Conservation (phyloP, 2,888 invertebrate genomes). For the Mesorhabditis spiculigera region DNA sequence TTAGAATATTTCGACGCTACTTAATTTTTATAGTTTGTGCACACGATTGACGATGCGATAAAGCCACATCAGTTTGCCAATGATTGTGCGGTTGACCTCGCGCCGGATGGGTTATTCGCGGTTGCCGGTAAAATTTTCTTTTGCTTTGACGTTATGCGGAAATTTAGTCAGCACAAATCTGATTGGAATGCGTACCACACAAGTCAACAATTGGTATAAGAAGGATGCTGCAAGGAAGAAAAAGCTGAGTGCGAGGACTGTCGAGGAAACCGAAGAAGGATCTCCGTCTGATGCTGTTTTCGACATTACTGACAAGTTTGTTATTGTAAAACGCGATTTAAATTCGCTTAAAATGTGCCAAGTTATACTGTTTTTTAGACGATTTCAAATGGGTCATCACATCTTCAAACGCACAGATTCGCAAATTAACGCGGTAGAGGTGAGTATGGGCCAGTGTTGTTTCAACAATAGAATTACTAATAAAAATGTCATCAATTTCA, state of each 20-base stretch:
- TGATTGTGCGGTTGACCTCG: constrained; percentile 32
- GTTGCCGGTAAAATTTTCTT: constrained; percentile 16
- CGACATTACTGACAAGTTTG: not conserved
- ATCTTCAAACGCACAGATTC: not conserved
- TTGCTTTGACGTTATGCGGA: not conserved
- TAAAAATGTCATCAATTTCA: not conserved
- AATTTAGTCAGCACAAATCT: not conserved
- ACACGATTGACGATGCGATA: not conserved
- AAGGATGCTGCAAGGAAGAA: not conserved
- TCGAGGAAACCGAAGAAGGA: not conserved
- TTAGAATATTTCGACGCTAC: not conserved
- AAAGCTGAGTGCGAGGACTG: not conserved
- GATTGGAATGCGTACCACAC: not conserved
- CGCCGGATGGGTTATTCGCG: constrained; percentile 35
- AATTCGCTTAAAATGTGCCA: not conserved
- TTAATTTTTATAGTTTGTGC: not conserved
- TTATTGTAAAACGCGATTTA: not conserved
- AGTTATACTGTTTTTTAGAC: not conserved
- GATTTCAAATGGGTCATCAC: not conserved
- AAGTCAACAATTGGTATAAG: not conserved
- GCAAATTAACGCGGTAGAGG: too few species aligned
- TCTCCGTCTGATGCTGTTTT: not conserved
- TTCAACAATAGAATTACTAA: too few species aligned
- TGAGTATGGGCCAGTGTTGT: too few species aligned
- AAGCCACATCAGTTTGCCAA: constrained; percentile 26